Evolutionary conservation across 2,888 invertebrate species (phyloP), one percentile per base, ranked within the genome.

Genomic region (Polymixis lichenea): DNA sequence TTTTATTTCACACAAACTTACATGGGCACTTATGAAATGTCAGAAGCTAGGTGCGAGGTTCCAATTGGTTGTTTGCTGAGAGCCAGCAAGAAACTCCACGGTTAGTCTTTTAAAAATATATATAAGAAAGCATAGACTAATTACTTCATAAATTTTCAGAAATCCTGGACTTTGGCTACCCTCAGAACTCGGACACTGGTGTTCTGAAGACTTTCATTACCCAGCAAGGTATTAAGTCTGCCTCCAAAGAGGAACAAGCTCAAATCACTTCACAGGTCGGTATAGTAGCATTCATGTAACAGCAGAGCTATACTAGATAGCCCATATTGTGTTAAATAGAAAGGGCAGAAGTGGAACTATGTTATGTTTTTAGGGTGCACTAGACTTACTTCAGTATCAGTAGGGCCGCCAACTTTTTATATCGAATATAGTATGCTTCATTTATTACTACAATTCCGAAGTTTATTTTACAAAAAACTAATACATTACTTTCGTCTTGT

Each of bases 151-250:
- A 13, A n/a, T 73, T 86, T 90, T n/a, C 97, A 99, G 99, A 99
- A 97, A 99, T 99, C 91, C 97, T 99, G 84, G 99, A 99, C 95
- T 99, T 99, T 97, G 99, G 99, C 0, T 99, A 99, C 95, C 99
- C 99, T 0, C 99, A 99, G 96, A 99, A 99, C 95, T 99, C 99
- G 0, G 99, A 99, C 93, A 99, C 99, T 0, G 99, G 99, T 25
- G 99, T 99, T 22, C 95, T 99, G 90, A 99, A 99, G 95, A 99
- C 99, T 0, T 99, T 99, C 93, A 99, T 99, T 90, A 99, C 99
- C 22, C 99, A 99, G 93, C 99, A 99, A 95, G 99, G 99, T 80
- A 99, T 99, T 72, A 99, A 99, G 95, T 99, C 99, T 7, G 98
- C 99, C 87, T 99, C 99, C 32, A 99, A 99, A 94, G 99, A 99